A percentile compares a stretch with the other conserved stretches of the same genome.
These are phyloP conservation scores for Bombylius major DNA, from an alignment of 2,888 invertebrate species.

Conservation along the genomic window DNA sequence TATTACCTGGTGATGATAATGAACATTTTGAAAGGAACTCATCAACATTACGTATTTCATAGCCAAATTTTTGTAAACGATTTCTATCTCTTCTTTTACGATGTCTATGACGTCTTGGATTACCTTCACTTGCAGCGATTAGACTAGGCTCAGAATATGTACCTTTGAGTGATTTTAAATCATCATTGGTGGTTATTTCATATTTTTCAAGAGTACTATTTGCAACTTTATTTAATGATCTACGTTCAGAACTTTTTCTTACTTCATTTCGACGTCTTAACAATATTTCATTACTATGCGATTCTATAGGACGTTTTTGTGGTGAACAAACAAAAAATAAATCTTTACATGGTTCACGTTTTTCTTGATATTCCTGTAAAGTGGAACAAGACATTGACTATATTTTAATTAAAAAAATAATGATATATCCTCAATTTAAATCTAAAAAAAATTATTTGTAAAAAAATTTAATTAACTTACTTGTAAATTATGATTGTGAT, in stretches of 20 bases:
- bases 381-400: background rate
- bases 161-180: conserved; percentile 25
- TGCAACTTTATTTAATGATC: conserved; percentile 11
- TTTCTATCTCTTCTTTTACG: conserved; percentile 32
- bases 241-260: background rate
- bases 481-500: conserved; percentile 10
- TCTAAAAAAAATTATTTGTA: too few relatives aligned
- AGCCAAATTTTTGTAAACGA: conserved; percentile 47
- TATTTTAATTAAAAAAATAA: background rate
- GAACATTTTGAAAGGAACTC: conserved; percentile 68
- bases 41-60: conserved; percentile 69
- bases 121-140: conserved; percentile 31
- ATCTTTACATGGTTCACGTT: conserved; percentile 28
- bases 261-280: conserved; percentile 12
- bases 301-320: conserved; percentile 23
- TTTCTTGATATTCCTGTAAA: conserved; percentile 27
- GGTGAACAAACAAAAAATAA: conserved; percentile 33
- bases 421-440: background rate
- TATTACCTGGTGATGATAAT: conserved; percentile 68
- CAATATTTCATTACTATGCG: conserved; percentile 13
- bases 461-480: background rate
- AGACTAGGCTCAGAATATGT: conserved; percentile 35
- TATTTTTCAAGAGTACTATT: conserved; percentile 16
- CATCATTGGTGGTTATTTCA: conserved; percentile 12
- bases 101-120: conserved; percentile 31